Evolutionary conservation across 2,888 invertebrate genomes (phyloP), one percentile per base, ranked within the genome.

Genomic region (Bombylius major): DNA sequence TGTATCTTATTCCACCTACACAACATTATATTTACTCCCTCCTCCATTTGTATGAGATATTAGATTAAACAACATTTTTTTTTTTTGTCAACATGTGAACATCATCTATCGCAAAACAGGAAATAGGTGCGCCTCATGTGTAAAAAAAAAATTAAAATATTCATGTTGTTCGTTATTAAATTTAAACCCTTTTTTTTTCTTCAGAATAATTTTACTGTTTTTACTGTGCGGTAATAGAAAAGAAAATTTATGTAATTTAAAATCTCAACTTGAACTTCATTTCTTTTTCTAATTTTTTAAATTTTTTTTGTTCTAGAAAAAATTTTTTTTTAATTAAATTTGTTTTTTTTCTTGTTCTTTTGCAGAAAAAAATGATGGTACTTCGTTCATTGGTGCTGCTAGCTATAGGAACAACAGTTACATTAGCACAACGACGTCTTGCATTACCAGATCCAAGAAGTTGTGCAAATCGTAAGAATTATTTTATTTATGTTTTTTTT

Each of bases 381-480:
- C 64, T 74, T 60, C 70, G 71, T 59, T 69, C 71, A 52, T 59
- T 74, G 62, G 76, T 81, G 70, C 79, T 86, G 67, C 79, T 86
- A 68, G 79, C 84, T 64, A 71, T 87, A 64, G 84, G 83, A 68
- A 79, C 80, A 61, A 78, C 79, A 50, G 75, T 82, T 66, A 81
- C 83, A 53, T 78, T 84, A 68, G 91, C 89, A 57, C 91, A 92
- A 75, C 82, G 91, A 66, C 83, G 91, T 62, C 79, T 92, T 60
- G 90, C 91, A 36, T 77, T 92, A 62, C 92, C 92, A 54, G 91
- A 92, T 76, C 89, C 91, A 47, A 82, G 87, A 70, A 91, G 90
- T 76, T 92, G 92, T 75, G 83, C 87, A 58, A 92, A 89, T 75
- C 83, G 92, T 90, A 79, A 82, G 89, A 23, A 23, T 23, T 23